Evolutionary conservation across 2,113 vertebrate genomes (phyloP), one percentile per base, ranked within the genome.

Genomic region (Hippocampus guttulatus): DNA sequence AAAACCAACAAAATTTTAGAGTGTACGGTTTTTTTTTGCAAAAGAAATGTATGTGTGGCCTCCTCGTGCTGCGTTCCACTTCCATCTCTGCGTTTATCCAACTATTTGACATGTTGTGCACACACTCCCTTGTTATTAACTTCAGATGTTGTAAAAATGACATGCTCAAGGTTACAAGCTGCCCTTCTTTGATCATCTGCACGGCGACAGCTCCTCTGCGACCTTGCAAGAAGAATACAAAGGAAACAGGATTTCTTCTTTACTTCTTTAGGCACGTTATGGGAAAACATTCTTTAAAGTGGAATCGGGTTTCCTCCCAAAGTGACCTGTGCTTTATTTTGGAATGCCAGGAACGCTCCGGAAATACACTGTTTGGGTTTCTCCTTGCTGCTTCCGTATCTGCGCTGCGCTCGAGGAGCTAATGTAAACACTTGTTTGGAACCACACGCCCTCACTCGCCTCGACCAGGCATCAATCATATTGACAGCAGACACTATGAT

Each of bases 381-480:
- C 79, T 78, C 10, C 3, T 81, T 86, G 84, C 79, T 66, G 83
- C 74, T 88, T 89, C 88, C 88, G 78, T 27, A 64, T 85, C 78
- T 78, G 78, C 60, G 40, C 64, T 81, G 51, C 69, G 83, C 81
- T 64, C 61, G 79, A 68, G 60, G 78, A 82, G 76, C 78, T 81
- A 82, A 84, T 85, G 79, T 80, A 87, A 91, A 91, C 87, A 88
- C 85, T 84, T 84, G 86, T 84, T 77, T 77, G 73, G 80, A 27
- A 65, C n/a, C 64, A 70, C 78, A 16, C 68, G 76, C 81, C 69
- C 73, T 70, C 70, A 27, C 68, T 75, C 87, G 64, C 74, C 69
- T 71, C 64, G 79, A 75, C 75, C 41, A 66, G 73, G 80, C 84
- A 87, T 89, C 87, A 81, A 80, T 87, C 81, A 86, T 8, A 47